These are phyloP conservation scores for Nesometra sesokonis DNA, from an alignment of 35 echinoderm and acorn worm species.

Conservation along the genomic window DNA sequence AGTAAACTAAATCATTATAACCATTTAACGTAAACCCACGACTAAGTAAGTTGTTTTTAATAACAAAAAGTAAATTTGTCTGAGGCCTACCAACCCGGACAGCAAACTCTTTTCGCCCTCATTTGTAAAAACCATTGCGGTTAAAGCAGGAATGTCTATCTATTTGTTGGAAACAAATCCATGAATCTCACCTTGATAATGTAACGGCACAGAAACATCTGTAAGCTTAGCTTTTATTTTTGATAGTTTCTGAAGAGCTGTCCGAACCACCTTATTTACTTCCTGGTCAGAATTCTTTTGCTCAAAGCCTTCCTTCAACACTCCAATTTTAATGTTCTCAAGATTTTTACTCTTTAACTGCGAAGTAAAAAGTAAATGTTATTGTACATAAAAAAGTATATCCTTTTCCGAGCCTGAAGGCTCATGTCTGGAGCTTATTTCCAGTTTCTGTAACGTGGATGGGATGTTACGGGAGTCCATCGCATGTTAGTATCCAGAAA, in stretches of 20 bases:
- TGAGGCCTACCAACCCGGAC: too few species aligned
- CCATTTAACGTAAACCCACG: too few species aligned
- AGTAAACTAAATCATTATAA: too few species aligned
- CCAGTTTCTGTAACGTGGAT: too few species aligned
- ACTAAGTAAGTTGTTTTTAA: too few species aligned
- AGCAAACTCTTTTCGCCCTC: too few species aligned
- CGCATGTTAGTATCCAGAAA: not conserved
- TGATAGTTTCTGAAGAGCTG: not conserved
- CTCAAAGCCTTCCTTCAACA: slow-evolving; percentile 37
- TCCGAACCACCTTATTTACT: slow-evolving; percentile 2
- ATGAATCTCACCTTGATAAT: not conserved
- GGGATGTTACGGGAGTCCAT: not conserved
- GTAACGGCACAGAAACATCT: slow-evolving; percentile 22
- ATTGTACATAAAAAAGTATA: not conserved
- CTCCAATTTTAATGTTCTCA: slow-evolving; percentile 16
- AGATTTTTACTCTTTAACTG: slow-evolving; percentile 17
- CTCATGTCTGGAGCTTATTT: too few species aligned
- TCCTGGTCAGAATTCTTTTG: not conserved
- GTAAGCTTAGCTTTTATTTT: not conserved
- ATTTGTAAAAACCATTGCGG: too few species aligned
- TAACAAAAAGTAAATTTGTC: too few species aligned
- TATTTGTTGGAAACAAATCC: too few species aligned
- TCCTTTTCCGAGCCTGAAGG: too few species aligned
- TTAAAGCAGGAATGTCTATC: too few species aligned
- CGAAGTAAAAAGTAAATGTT: not conserved